These are phyloP conservation scores for Zosterops hypoxanthus DNA, from an alignment of 2,113 vertebrate species.

Conservation along the genomic window DNA sequence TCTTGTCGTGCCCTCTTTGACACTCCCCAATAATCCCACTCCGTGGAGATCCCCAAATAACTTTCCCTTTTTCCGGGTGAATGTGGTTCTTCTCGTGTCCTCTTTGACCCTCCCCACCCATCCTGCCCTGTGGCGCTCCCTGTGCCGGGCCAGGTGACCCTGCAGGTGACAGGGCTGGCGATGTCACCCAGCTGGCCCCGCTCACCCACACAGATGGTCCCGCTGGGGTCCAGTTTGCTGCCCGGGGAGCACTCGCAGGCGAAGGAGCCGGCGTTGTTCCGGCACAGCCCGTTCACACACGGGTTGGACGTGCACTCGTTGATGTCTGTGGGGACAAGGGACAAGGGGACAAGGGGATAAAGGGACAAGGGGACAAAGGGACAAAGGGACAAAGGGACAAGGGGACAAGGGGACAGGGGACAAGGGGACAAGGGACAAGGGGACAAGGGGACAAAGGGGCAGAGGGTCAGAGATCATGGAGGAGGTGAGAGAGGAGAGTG, in stretches of 20 bases:
- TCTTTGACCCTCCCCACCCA: not conserved
- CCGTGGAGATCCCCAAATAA: no score
- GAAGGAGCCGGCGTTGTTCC: conserved; percentile 89
- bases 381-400: no score
- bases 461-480: not conserved
- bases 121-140: not conserved
- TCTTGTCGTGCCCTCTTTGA: no score
- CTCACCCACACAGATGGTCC: conserved; percentile 93
- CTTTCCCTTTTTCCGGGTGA: no score
- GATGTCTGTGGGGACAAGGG: conserved; percentile 76
- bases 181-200: not conserved
- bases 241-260: conserved; percentile 89
- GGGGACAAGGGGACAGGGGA: not conserved
- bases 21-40: no score
- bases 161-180: fast-evolving
- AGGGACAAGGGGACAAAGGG: no score
- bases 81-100: no score
- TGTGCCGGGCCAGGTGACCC: fast-evolving
- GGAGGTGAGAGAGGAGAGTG: not conserved
- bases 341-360: no score
- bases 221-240: conserved; percentile 89
- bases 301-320: conserved; percentile 90
- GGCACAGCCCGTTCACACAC: conserved; percentile 87
- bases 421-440: no score
- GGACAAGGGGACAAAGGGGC: no score